Evolutionary conservation across 2,113 vertebrate species (phyloP).

Genomic region (Mirounga angustirostris): DNA sequence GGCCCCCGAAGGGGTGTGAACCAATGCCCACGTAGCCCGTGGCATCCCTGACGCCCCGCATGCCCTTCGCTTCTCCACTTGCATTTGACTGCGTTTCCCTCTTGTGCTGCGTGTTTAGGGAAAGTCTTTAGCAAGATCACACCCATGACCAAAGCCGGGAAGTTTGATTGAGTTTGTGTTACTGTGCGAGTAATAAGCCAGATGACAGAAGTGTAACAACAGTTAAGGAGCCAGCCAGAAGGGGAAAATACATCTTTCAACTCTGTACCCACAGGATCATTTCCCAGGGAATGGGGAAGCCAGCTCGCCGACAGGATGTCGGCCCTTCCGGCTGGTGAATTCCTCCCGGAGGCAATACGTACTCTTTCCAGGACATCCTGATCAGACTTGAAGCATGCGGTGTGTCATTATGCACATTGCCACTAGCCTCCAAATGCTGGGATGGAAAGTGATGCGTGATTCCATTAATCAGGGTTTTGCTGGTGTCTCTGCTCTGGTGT

Average conservation of each 20-base stretch:
- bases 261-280: neutral
- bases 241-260: neutral
- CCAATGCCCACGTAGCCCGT: fast-evolving
- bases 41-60: fast-evolving
- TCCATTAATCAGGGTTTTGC: slow-evolving; percentile 6
- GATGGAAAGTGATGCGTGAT: neutral
- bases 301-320: neutral
- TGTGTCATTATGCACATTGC: neutral
- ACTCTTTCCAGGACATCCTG: neutral
- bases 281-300: neutral
- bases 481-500: neutral
- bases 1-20: fast-evolving
- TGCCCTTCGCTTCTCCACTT: no score
- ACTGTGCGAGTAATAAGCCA: neutral
- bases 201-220: neutral
- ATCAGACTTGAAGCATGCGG: neutral
- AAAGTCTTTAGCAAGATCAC: neutral
- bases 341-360: neutral
- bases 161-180: neutral
- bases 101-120: neutral
- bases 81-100: neutral
- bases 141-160: fast-evolving
- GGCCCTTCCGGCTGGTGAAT: neutral
- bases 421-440: neutral
- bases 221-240: neutral